A percentile compares a stretch with the other conserved stretches of the same genome.
Evolutionary conservation across 2,888 invertebrate genomes (phyloP).

Genomic region (Apomyelois bistriatella): DNA sequence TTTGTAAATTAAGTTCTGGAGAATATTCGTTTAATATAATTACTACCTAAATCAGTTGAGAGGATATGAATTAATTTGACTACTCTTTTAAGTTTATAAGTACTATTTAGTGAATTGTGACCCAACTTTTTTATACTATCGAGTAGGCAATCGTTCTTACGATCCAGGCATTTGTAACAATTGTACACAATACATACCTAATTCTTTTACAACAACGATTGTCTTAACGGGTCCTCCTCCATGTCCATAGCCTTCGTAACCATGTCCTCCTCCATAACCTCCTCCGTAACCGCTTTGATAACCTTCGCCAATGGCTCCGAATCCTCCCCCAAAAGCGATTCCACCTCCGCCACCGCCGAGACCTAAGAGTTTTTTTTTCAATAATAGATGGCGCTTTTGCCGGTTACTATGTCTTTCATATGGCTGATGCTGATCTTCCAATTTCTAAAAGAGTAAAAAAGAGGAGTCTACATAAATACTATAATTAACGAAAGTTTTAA

Average conservation of each 20-base stretch:
- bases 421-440: constrained; percentile 58
- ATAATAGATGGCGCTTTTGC: constrained; percentile 48
- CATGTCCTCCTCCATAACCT: constrained; percentile 31
- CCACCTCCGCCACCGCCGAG: constrained; percentile 31
- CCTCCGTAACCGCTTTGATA: constrained; percentile 33
- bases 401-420: constrained; percentile 35
- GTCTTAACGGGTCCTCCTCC: constrained; percentile 24
- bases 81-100: too few relatives aligned
- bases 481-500: too few relatives aligned
- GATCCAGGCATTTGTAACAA: too few relatives aligned
- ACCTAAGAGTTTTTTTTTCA: constrained; percentile 37
- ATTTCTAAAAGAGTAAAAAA: constrained; percentile 44
- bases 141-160: too few relatives aligned
- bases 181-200: neutral
- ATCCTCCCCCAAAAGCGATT: constrained; percentile 28
- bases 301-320: constrained; percentile 38
- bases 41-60: too few relatives aligned
- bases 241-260: constrained; percentile 19
- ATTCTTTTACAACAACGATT: constrained; percentile 16
- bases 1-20: too few relatives aligned
- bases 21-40: too few relatives aligned
- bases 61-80: too few relatives aligned
- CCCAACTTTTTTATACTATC: too few relatives aligned
- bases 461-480: too few relatives aligned
- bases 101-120: too few relatives aligned